Base-by-base conservation (phyloP, 2,797 vertebrate genomes). In the Alca torda region DNA sequence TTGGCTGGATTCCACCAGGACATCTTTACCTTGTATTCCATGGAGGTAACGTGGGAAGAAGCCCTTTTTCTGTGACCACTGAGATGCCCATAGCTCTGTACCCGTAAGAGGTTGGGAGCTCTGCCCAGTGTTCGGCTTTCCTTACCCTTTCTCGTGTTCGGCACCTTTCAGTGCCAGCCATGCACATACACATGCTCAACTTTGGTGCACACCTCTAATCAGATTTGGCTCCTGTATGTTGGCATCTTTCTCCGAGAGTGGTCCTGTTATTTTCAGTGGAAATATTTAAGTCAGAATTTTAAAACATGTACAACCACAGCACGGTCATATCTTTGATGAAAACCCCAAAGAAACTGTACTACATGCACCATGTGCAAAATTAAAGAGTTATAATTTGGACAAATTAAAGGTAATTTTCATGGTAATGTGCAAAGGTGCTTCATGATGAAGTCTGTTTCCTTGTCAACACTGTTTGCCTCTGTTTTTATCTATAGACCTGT, bases 71-170 rank as follows among this genome's bases (percentile, higher is more conserved):
- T 51, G 31, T 41, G 61, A 11, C 24, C 24, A n/a, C 39, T 39
- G 57, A 63, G 60, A 1, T 60, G 28, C 12, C 69, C 39, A 1
- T 8, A 87, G 61, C 65, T 75, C 37, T 64, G 28, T 17, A 13
- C 20, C 51, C 57, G 10, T 15, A 17, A 59, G 45, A 23, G 54
- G 25, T 30, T 26, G 46, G 87, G n/a, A 64, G 17, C 61, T 81
- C 33, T 75, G 63, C 2, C 0, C 51, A 28, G 8, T 10, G 9
- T 61, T 83, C 45, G 16, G 48, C 48, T 51, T 77, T 73, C 37
- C 45, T 89, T 6, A 6, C 2, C 3, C 18, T 72, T 51, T 51
- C 50, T 31, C 2, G 0, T 26, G 48, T 31, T 20, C 7, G 3
- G 59, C 54, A 61, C 50, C 61, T 64, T 43, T 59, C 80, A n/a